Evolutionary conservation across 2,113 vertebrate genomes (phyloP).

Genomic region (Mystacornis crossleyi): DNA sequence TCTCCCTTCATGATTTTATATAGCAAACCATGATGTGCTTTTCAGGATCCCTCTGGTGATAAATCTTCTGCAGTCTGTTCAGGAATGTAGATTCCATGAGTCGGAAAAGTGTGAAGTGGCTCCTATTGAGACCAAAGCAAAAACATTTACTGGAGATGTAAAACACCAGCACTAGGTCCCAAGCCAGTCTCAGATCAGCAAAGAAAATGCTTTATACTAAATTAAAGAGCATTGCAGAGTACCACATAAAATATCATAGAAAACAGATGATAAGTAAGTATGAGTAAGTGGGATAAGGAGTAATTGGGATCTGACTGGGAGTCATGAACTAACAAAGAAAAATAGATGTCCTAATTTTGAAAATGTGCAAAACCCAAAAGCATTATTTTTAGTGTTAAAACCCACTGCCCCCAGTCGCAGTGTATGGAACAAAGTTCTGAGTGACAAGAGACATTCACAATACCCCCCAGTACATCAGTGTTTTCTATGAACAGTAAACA

Average conservation of each 20-base stretch:
- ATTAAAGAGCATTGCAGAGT: background rate
- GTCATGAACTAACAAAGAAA: background rate
- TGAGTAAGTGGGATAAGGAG: background rate
- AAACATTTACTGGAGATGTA: background rate
- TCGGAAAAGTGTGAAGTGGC: background rate
- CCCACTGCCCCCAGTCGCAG: background rate
- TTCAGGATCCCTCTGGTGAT: background rate
- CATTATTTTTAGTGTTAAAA: background rate
- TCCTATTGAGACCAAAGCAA: background rate
- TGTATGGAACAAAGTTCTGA: background rate
- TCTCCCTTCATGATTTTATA: background rate
- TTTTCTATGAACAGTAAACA: slow-evolving; percentile 51
- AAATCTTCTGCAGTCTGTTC: background rate
- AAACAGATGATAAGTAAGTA: background rate
- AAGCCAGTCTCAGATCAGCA: background rate
- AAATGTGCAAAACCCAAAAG: background rate
- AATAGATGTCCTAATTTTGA: background rate
- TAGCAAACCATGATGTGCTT: background rate
- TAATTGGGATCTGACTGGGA: background rate
- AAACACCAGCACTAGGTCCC: background rate
- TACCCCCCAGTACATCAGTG: background rate
- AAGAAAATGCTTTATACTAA: background rate
- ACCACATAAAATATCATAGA: background rate
- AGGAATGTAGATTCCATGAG: background rate
- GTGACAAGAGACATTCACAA: slow-evolving; percentile 7